Conservation (phyloP, 2,888 invertebrate genomes). For the Octonoba sinensis region DNA sequence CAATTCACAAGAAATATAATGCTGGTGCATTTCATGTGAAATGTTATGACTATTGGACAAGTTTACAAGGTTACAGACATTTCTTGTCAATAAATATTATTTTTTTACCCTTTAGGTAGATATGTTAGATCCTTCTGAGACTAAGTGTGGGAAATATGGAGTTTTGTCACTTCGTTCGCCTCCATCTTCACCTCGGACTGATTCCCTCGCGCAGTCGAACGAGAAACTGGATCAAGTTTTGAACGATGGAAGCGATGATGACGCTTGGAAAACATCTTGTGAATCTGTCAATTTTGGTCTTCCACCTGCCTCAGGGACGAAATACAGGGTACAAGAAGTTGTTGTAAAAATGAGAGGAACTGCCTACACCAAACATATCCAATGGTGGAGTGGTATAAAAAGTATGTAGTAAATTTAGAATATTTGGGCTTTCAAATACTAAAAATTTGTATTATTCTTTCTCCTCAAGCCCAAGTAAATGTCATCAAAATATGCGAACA, state of each 20-base stretch:
- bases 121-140: conserved; percentile 67
- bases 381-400: conserved; percentile 67
- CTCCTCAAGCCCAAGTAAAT: no score
- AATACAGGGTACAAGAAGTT: conserved; percentile 78
- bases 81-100: neutral
- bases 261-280: conserved; percentile 40
- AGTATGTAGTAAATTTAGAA: conserved; percentile 59
- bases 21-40: neutral
- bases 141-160: conserved; percentile 67
- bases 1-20: neutral
- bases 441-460: no score
- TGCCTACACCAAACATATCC: conserved; percentile 66
- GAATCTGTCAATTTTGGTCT: conserved; percentile 37
- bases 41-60: neutral
- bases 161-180: conserved; percentile 67
- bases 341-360: conserved; percentile 77
- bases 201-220: conserved; percentile 46
- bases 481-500: no score
- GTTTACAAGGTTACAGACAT: neutral
- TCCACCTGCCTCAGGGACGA: conserved; percentile 26
- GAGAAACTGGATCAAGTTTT: conserved; percentile 28
- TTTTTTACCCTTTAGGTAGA: conserved; percentile 66
- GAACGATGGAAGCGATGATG: conserved; percentile 45
- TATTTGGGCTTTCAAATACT: neutral
- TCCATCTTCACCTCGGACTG: conserved; percentile 59